Base-by-base conservation (phyloP, 2,888 invertebrate species). In the Tipula vernalis region DNA sequence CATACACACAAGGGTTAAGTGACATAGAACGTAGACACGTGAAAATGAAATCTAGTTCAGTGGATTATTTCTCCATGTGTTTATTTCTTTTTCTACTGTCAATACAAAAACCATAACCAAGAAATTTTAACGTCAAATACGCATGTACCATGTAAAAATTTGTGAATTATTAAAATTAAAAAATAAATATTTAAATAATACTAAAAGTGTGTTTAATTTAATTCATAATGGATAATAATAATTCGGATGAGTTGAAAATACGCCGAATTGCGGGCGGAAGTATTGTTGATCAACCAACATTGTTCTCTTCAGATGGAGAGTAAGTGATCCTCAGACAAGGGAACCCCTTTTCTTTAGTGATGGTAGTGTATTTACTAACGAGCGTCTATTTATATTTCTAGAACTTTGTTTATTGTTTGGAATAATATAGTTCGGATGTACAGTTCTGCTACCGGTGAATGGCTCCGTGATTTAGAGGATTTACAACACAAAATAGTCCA, bases 401-500 rank as follows among this genome's bases (percentile, higher is more conserved):
- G 96, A 89, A 93, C 91, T 88, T 88, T 96, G 10, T 94, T 94
- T 89, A 92, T 95, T 85, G 92, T 94, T 2, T 93, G 93, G 90
- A 94, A 93, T 83, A 92, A 93, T 88, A 90, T 92, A 4, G 92
- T 96, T 6, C 93, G 94, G 88, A 93, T 94, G 0, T 95, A 94
- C 89, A 95, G 93, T 88, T 93, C 94, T 0, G 91, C 92, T 89
- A 95, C 95, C 2, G 95, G 95, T 0, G 94, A 95, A 89, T 92
- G 93, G 88, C 91, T 94, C 0, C 91, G 92, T 87, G 93, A 93
- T 88, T 93, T 94, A 86, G 92, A 92, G 87, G 94, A 94, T 36
- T 92, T 93, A 28, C 90, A 90, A 18, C 90, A 92, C 5, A 91
- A 93, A n/a, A 85, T 92, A 18, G 92, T 93, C 44, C 93, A 93